Percentiles rank a stretch among this genome's conserved stretches.
Evolutionary conservation across 2,797 vertebrate species (phyloP).

Genomic region (Sebastes baramenuke): DNA sequence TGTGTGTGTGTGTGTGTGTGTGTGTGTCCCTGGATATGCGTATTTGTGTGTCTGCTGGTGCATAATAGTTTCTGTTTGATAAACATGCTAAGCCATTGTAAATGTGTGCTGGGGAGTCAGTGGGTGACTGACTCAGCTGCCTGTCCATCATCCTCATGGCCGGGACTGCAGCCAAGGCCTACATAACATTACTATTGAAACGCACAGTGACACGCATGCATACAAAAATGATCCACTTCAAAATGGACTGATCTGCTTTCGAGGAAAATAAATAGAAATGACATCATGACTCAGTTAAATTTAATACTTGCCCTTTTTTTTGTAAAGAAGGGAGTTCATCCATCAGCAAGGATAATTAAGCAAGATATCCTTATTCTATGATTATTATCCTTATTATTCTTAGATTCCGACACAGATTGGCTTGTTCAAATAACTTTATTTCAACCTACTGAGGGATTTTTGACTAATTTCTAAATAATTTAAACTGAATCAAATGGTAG

Average conservation of each 20-base stretch:
- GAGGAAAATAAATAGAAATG: slow-evolving; percentile 9
- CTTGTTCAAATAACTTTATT: background rate
- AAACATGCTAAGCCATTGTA: slow-evolving; percentile 45
- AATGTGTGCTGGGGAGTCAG: slow-evolving; percentile 30
- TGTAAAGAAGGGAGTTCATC: background rate
- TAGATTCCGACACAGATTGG: background rate
- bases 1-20: background rate
- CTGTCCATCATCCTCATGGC: slow-evolving; percentile 30
- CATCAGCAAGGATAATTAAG: background rate
- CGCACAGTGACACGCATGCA: slow-evolving; percentile 1
- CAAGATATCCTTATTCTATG: background rate
- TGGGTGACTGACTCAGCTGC: slow-evolving; percentile 37
- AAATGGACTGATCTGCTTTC: slow-evolving; percentile 13
- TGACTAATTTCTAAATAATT: background rate
- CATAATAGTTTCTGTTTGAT: slow-evolving; percentile 40
- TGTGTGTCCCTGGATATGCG: slow-evolving; percentile 7
- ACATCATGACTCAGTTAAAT: slow-evolving; percentile 1
- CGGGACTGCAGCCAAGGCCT: slow-evolving; percentile 22
- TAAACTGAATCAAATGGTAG: background rate
- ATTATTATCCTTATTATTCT: too few relatives aligned
- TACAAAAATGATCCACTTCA: slow-evolving; percentile 1
- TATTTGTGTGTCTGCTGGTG: slow-evolving; percentile 29
- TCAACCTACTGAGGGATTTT: background rate
- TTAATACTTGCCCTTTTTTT: background rate
- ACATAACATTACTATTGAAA: slow-evolving; percentile 5